phyloP scores from a whole-genome alignment of 2,113 vertebrate species.

The Hippocampus mohnikei region DNA sequence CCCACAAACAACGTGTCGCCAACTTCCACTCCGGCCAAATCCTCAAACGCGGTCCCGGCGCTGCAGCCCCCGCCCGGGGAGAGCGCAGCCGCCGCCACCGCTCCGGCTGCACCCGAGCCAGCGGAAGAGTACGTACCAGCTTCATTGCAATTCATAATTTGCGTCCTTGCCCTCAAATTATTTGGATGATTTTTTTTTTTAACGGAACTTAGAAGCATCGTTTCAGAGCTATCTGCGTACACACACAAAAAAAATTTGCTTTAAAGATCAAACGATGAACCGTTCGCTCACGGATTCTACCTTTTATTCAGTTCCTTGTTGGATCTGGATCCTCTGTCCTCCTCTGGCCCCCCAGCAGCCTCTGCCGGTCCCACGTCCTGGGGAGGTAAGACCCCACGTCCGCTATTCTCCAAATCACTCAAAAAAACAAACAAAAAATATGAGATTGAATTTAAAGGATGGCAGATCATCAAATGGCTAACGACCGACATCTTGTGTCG shows the following conservation, averaged over 20 bases:
- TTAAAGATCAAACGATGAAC: too few species aligned
- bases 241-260: too few species aligned
- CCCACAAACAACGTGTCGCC: constrained; percentile 91
- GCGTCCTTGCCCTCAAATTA: too few species aligned
- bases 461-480: neutral
- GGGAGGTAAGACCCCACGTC: constrained; percentile 79
- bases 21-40: constrained; percentile 94
- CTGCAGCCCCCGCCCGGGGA: constrained; percentile 86
- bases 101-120: constrained; percentile 56
- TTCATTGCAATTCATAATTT: neutral
- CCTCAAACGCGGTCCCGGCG: constrained; percentile 83
- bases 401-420: neutral
- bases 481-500: neutral
- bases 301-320: constrained; percentile 83
- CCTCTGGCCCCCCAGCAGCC: constrained; percentile 68
- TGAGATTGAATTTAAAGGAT: neutral
- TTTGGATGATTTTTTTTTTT: too few species aligned
- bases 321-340: constrained; percentile 89
- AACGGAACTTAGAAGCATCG: too few species aligned
- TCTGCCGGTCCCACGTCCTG: constrained; percentile 80
- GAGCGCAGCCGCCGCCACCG: constrained; percentile 33
- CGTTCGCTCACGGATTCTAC: constrained; percentile 5
- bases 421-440: neutral
- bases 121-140: constrained; percentile 64
- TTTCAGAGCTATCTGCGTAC: too few species aligned